Base-by-base conservation (phyloP, 2,113 vertebrate species). In the Sinocyclocheilus rhinocerous region DNA sequence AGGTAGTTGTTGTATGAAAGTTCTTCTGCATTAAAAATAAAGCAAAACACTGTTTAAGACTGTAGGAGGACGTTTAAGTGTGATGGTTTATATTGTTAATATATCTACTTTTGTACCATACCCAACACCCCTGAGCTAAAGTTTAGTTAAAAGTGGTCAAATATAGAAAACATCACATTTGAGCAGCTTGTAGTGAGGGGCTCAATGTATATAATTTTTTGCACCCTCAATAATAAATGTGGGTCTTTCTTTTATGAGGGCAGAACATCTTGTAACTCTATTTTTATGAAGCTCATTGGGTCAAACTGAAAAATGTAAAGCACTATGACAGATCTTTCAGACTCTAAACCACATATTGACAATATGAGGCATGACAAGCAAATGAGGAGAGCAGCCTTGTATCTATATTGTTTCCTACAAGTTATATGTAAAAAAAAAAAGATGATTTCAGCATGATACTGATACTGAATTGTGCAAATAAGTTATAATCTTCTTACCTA, bases 341-440 rank as follows among this genome's bases (percentile, higher is more conserved):
- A 76, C 39, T 89, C 88, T 89, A 86, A 89, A 89, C 45, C 84
- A 84, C 76, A 90, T 80, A 83, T 59, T 85, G 85, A 91, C 48
- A 86, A 88, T 86, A 85, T 75, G 83, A 87, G 85, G 77, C 85
- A 89, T 91, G 84, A 91, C 91, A 93, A 76, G 90, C 90, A 89
- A 89, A 92, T 92, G 88, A 92, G 87, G 48, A 87, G 85, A 91
- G 89, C 88, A 92, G 91, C 86, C 88, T 89, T 86, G 69, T 85
- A 85, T 29, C 29, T 18, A 39, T 83, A 73, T 87, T 70, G 82
- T 88, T 89, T 87, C 10, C 85, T 90, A 89, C 86, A 29, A 85
- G 88, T 80, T 67, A 59, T 76, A 83, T 78, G 87, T 55, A 70
- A 72, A 70, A 83, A 89, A 70, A 72, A 88, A 73, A n/a, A n/a